These are phyloP conservation scores for Himalopsyche kuldschensis DNA, from an alignment of 2,888 invertebrate genomes.

Conservation along the genomic window DNA sequence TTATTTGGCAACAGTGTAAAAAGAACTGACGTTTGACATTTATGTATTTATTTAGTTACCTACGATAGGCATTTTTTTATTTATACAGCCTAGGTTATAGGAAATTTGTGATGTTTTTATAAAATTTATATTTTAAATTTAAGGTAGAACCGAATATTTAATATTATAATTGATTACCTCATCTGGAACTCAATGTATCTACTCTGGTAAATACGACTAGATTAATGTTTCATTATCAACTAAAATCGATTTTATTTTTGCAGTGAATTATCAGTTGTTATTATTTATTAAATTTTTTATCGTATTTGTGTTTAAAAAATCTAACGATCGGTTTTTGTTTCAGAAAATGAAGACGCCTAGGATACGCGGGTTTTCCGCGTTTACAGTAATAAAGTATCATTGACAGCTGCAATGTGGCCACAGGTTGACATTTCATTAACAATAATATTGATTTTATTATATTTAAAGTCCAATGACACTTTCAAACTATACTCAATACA, in stretches of 20 bases:
- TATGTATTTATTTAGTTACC: neutral
- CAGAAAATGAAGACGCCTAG: constrained; percentile 17
- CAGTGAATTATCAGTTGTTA: neutral
- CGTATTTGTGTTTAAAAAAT: too few relatives aligned
- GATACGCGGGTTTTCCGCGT: constrained; percentile 26
- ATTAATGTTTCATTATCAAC: neutral
- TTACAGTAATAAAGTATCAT: constrained; percentile 5
- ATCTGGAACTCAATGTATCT: neutral
- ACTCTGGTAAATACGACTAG: neutral
- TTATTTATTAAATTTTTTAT: neutral
- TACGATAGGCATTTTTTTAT: neutral
- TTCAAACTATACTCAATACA: too few relatives aligned
- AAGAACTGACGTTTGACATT: neutral
- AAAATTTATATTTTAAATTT: neutral
- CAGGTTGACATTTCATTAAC: constrained; percentile 19
- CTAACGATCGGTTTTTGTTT: neutral
- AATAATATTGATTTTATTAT: neutral
- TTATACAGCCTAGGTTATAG: neutral
- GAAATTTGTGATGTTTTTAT: neutral
- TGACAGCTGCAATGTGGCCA: constrained; percentile 30
- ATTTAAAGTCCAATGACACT: neutral
- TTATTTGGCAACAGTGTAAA: neutral
- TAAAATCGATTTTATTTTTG: neutral
- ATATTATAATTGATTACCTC: neutral
- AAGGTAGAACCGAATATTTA: neutral